Evolutionary conservation across 2,113 vertebrate genomes (phyloP), one percentile per base, ranked within the genome.

Genomic region (Bufo bufo): DNA sequence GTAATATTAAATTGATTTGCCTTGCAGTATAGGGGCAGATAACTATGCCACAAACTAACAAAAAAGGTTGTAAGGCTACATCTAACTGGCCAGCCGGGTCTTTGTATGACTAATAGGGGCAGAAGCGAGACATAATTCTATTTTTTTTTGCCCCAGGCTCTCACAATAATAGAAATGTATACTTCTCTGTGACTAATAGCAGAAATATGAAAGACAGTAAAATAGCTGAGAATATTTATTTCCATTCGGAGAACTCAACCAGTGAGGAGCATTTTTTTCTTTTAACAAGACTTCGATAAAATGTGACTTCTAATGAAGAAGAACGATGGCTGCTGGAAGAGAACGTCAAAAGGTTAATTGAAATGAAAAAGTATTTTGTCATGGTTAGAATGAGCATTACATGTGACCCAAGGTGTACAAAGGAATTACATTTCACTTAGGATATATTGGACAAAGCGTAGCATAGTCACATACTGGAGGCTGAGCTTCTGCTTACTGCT

Each of bases 321-420:
- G 56, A 63, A 63, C 6, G 45, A 59, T 20, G 45, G 13, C 58
- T 86, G 23, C 75, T 78, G 71, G 77, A 86, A 86, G 77, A 65
- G 72, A 77, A 78, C 56, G 59, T 61, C 58, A 78, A 50, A 75
- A 85, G 84, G 71, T 86, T 86, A 79, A 86, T 79, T 66, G 85
- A 66, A 20, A 52, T 63, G 77, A 79, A 77, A 79, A 86, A 54
- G 61, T 66, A 86, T 86, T 86, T 79, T 56, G 59, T 69, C 58
- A 65, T 77, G 58, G 43, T 77, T 77, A 49, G 74, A 86, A 45
- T 78, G 19, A 84, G 56, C 56, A 20, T 61, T 86, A 63, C 85
- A 86, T 52, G 85, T 86, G 85, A 77, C 74, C 85, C 43, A 47
- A 47, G 71, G 52, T 59, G 56, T 50, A 86, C 74, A 86, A 43